phyloP scores from a whole-genome alignment of 2,888 invertebrate genomes.

The Eupeodes luniger region DNA sequence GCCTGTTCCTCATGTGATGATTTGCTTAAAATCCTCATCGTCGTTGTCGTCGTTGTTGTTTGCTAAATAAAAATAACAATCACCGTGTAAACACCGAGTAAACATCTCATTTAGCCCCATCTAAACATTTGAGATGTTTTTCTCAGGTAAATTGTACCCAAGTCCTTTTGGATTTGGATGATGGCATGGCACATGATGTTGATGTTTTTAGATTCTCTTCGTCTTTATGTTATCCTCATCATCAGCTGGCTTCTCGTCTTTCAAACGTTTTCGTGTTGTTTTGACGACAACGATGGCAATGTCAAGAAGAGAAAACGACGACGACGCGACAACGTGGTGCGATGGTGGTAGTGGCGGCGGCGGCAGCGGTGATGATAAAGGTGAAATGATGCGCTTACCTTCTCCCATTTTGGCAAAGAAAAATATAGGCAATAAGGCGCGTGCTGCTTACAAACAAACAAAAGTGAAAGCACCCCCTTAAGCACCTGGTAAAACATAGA shows the following conservation, averaged over 20 bases:
- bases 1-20: constrained; percentile 52
- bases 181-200: not conserved
- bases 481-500: constrained; percentile 68
- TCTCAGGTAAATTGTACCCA: constrained; percentile 52
- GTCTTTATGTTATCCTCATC: not conserved
- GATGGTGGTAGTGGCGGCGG: not conserved
- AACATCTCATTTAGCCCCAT: constrained; percentile 60
- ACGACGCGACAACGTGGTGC: too few species aligned
- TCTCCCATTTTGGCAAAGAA: constrained; percentile 41
- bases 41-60: constrained; percentile 46
- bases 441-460: constrained; percentile 63
- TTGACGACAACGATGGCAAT: not conserved
- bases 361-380: not conserved
- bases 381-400: constrained; percentile 12
- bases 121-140: constrained; percentile 38
- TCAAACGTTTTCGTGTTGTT: constrained; percentile 1
- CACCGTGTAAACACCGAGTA: constrained; percentile 52
- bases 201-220: constrained; percentile 13
- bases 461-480: constrained; percentile 49
- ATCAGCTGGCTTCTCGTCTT: constrained; percentile 51
- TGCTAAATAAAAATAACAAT: constrained; percentile 73
- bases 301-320: not conserved
- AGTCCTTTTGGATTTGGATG: constrained; percentile 23
- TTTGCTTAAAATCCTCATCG: constrained; percentile 47
- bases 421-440: constrained; percentile 46